These are phyloP conservation scores for Andrena trimmerana DNA, from an alignment of 2,888 invertebrate species.

Conservation along the genomic window DNA sequence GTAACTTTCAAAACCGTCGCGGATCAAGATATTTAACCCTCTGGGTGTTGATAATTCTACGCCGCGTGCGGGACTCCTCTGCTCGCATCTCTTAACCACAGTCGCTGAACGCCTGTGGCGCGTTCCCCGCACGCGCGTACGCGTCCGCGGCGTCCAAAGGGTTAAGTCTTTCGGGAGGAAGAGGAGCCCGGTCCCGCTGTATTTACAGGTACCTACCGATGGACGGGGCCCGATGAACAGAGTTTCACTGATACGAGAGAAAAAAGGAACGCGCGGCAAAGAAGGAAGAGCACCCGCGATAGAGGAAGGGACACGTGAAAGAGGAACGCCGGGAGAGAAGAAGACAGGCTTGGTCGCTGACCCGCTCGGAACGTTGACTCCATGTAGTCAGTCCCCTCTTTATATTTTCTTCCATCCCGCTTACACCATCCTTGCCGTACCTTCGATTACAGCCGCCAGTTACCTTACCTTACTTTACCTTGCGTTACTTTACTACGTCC, in stretches of 20 bases:
- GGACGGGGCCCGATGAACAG: not conserved
- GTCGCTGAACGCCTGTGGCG: not conserved
- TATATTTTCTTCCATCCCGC: slow-evolving; percentile 77
- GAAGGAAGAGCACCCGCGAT: slow-evolving; percentile 48
- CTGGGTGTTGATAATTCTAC: not conserved
- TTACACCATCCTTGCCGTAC: slow-evolving; percentile 72
- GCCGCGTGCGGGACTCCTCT: slow-evolving; percentile 12
- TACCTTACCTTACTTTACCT: slow-evolving; percentile 73
- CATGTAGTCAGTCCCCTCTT: slow-evolving; percentile 83
- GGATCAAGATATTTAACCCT: slow-evolving; percentile 29
- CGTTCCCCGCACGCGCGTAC: no score
- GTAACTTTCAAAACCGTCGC: slow-evolving; percentile 64
- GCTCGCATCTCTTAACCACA: not conserved
- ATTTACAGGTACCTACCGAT: not conserved
- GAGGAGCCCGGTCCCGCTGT: not conserved
- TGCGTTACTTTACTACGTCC: slow-evolving; percentile 63
- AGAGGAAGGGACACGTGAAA: slow-evolving; percentile 42
- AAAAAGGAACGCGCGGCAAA: slow-evolving; percentile 14
- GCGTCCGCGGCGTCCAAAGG: no score
- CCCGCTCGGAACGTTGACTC: slow-evolving; percentile 85
- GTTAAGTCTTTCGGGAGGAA: not conserved
- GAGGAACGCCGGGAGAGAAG: slow-evolving; percentile 64
- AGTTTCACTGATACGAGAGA: slow-evolving; percentile 48
- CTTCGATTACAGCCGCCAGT: slow-evolving; percentile 75
- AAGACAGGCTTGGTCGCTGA: slow-evolving; percentile 83